A percentile compares a stretch with the other conserved stretches of the same genome.
Conservation (phyloP, 2,888 invertebrate genomes). For the Parnassius orleans region DNA sequence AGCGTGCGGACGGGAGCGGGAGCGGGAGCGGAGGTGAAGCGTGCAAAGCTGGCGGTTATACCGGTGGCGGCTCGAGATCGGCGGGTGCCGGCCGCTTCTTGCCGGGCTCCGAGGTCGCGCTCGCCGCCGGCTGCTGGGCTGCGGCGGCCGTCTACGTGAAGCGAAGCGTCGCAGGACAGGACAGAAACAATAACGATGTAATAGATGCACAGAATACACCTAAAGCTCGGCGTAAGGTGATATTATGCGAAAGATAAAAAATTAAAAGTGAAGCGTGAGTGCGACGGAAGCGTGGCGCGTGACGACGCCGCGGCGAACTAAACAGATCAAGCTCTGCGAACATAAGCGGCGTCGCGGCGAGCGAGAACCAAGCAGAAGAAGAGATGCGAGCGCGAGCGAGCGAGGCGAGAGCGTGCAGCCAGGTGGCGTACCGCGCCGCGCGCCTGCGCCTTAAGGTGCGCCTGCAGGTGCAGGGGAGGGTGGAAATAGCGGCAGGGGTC, state of each 20-base stretch:
- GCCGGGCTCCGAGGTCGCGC: slow-evolving; percentile 89
- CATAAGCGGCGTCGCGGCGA: slow-evolving; percentile 78
- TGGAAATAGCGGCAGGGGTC: slow-evolving; percentile 99
- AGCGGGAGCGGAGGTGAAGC: slow-evolving; percentile 64
- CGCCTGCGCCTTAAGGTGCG: slow-evolving; percentile 99
- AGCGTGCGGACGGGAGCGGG: slow-evolving; percentile 54
- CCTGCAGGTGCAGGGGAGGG: slow-evolving; percentile 99
- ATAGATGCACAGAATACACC: slow-evolving; percentile 81
- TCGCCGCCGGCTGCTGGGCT: slow-evolving; percentile 84
- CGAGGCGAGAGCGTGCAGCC: slow-evolving; percentile 76
- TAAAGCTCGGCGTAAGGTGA: slow-evolving; percentile 79
- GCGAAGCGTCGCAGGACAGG: slow-evolving; percentile 81
- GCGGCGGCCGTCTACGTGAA: slow-evolving; percentile 80
- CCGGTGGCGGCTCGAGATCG: slow-evolving; percentile 89
- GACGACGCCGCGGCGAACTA: slow-evolving; percentile 64
- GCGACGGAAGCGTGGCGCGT: slow-evolving; percentile 80
- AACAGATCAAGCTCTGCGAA: slow-evolving; percentile 76
- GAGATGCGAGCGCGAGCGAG: slow-evolving; percentile 73
- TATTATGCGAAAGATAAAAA: slow-evolving; percentile 78
- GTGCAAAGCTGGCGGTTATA: slow-evolving; percentile 89
- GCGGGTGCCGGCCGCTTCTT: slow-evolving; percentile 94
- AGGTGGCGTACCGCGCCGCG: slow-evolving; percentile 93
- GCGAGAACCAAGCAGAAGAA: slow-evolving; percentile 75
- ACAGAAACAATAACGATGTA: slow-evolving; percentile 81
- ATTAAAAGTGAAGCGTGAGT: slow-evolving; percentile 79